A percentile compares a stretch with the other conserved stretches of the same genome.
phyloP scores from a whole-genome alignment of 2,113 vertebrate genomes.

The Dunckerocampus dactyliophorus region DNA sequence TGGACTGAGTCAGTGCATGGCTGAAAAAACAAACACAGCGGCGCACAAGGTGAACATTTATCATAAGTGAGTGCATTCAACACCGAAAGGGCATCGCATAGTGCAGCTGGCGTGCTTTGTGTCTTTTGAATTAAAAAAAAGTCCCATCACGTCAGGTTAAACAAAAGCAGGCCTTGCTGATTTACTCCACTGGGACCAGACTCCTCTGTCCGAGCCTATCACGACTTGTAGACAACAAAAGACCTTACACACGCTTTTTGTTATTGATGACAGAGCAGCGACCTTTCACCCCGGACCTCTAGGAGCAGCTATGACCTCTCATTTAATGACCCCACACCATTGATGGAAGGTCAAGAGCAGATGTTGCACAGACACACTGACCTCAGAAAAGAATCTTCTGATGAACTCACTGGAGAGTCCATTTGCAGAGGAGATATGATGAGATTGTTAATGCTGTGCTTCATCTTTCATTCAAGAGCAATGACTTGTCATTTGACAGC shows the following conservation, averaged over 20 bases:
- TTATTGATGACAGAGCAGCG: slow-evolving; percentile 45
- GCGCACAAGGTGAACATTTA: slow-evolving; percentile 51
- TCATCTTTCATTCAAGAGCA: slow-evolving; percentile 4
- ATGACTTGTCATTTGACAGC: neutral
- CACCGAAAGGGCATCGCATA: slow-evolving; percentile 40
- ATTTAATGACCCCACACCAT: slow-evolving; percentile 49
- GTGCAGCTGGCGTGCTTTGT: slow-evolving; percentile 20
- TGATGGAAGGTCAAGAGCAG: slow-evolving; percentile 56
- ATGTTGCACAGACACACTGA: slow-evolving; percentile 24
- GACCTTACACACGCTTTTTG: slow-evolving; percentile 14
- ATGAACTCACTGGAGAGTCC: slow-evolving; percentile 35
- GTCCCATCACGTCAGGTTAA: slow-evolving; percentile 1
- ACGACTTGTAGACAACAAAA: slow-evolving; percentile 31
- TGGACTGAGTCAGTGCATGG: slow-evolving; percentile 31
- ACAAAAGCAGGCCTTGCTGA: slow-evolving; percentile 13
- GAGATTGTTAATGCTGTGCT: slow-evolving; percentile 12
- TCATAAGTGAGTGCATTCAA: slow-evolving; percentile 38
- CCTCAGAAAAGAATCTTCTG: slow-evolving; percentile 25
- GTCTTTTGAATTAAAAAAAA: slow-evolving; percentile 23
- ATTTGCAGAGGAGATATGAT: slow-evolving; percentile 2
- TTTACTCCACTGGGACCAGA: neutral
- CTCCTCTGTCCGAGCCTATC: slow-evolving; percentile 20
- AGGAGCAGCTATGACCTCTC: slow-evolving; percentile 42
- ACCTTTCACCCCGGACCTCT: slow-evolving; percentile 45
- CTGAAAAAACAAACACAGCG: slow-evolving; percentile 40